These are phyloP conservation scores for Eudemis profundana DNA, from an alignment of 2,888 invertebrate species.

Conservation along the genomic window DNA sequence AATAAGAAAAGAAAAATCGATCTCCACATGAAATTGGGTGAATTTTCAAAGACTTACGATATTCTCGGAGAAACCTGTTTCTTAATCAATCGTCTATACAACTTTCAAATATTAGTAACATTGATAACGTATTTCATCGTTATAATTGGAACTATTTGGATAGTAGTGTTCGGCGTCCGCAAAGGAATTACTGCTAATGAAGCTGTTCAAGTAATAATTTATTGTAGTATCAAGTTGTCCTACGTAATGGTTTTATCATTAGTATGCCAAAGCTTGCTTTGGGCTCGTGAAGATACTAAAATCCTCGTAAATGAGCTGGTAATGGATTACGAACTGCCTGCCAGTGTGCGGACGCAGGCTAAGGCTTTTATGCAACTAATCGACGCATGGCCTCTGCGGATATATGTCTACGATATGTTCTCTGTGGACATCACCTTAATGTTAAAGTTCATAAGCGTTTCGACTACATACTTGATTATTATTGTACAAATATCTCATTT, in stretches of 20 bases:
- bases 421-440: constrained; percentile 1
- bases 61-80: constrained; percentile 11
- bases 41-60: constrained; percentile 7
- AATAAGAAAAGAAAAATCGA: neutral
- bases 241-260: neutral
- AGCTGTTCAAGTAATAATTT: neutral
- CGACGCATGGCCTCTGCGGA: neutral
- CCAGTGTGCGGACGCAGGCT: constrained; percentile 4
- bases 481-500: constrained; percentile 8
- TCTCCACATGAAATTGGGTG: neutral
- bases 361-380: constrained; percentile 12
- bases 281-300: neutral
- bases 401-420: constrained; percentile 13
- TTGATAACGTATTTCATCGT: neutral
- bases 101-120: neutral
- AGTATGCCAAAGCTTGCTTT: neutral
- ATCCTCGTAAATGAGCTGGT: constrained; percentile 9
- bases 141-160: constrained; percentile 6
- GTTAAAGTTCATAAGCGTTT: constrained; percentile 7
- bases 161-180: neutral
- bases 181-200: neutral
- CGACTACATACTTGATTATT: constrained; percentile 13
- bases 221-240: neutral
- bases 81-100: constrained; percentile 12
- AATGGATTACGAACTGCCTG: constrained; percentile 8